phyloP scores from a whole-genome alignment of 2,797 vertebrate genomes.

The Sebastes iracundus region DNA sequence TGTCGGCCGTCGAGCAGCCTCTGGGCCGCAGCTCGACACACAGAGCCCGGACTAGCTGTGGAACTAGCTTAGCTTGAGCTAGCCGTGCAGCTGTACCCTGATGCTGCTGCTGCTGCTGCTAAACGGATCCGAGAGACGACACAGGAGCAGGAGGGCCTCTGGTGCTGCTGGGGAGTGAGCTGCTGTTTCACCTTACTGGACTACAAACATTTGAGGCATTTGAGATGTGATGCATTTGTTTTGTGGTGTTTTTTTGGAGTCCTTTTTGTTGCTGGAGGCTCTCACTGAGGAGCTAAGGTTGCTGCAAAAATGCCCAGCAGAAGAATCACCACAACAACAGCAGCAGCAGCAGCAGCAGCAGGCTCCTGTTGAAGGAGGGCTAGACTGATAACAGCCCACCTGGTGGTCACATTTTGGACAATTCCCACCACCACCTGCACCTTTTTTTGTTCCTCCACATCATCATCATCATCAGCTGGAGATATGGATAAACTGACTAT shows the following conservation, averaged over 20 bases:
- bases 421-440: slow-evolving; percentile 21
- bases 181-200: slow-evolving; percentile 33
- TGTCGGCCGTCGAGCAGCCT: slow-evolving; percentile 67
- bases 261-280: slow-evolving; percentile 63
- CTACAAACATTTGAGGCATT: slow-evolving; percentile 5
- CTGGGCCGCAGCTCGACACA: slow-evolving; percentile 79
- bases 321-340: slow-evolving; percentile 38
- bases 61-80: slow-evolving; percentile 71
- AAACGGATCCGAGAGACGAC: slow-evolving; percentile 64
- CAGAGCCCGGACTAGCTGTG: slow-evolving; percentile 69
- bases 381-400: slow-evolving; percentile 70
- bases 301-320: slow-evolving; percentile 73
- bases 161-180: slow-evolving; percentile 23
- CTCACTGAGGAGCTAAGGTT: slow-evolving; percentile 62
- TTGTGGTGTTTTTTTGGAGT: slow-evolving; percentile 44
- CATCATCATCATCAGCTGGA: slow-evolving; percentile 35
- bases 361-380: slow-evolving; percentile 75
- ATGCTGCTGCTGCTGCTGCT: slow-evolving; percentile 60
- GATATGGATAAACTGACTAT: slow-evolving; percentile 98
- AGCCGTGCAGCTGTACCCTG: slow-evolving; percentile 65
- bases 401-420: slow-evolving; percentile 57
- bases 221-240: slow-evolving; percentile 75
- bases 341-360: background rate
- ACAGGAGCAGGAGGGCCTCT: background rate
- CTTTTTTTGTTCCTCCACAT: background rate